phyloP scores from a whole-genome alignment of 2,888 invertebrate species.

The Anorthoa munda region DNA sequence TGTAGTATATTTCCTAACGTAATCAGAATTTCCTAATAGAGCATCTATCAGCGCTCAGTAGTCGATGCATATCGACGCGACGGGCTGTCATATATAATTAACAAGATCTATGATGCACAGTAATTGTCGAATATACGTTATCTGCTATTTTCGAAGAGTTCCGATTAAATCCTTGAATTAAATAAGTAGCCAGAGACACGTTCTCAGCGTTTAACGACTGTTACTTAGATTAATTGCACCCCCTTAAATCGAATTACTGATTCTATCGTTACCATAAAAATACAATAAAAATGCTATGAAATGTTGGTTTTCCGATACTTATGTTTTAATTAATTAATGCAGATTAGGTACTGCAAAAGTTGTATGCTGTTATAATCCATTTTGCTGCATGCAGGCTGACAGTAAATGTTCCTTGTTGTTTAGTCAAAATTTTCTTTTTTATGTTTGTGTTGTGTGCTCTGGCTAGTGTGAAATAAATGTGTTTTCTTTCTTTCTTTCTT shows the following conservation, averaged over 20 bases:
- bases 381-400: no score
- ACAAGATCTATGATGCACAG: slow-evolving; percentile 26
- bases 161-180: not conserved
- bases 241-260: slow-evolving; percentile 17
- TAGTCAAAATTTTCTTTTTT: no score
- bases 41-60: slow-evolving; percentile 8
- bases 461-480: no score
- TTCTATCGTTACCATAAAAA: slow-evolving; percentile 32
- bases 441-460: no score
- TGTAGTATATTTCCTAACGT: not conserved
- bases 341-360: no score
- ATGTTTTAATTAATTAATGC: slow-evolving; percentile 20
- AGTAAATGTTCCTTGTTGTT: no score
- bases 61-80: slow-evolving; percentile 7
- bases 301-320: not conserved
- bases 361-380: no score
- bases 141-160: not conserved
- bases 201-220: slow-evolving; percentile 18
- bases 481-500: no score
- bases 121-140: not conserved
- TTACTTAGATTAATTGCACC: slow-evolving; percentile 29
- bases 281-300: slow-evolving; percentile 16
- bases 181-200: slow-evolving; percentile 1
- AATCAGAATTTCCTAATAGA: slow-evolving; percentile 13
- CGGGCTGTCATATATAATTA: slow-evolving; percentile 14